Percentiles rank a stretch among this genome's conserved stretches.
These are phyloP conservation scores for Danio kyathit DNA, from an alignment of 2,797 vertebrate species.

Conservation along the genomic window DNA sequence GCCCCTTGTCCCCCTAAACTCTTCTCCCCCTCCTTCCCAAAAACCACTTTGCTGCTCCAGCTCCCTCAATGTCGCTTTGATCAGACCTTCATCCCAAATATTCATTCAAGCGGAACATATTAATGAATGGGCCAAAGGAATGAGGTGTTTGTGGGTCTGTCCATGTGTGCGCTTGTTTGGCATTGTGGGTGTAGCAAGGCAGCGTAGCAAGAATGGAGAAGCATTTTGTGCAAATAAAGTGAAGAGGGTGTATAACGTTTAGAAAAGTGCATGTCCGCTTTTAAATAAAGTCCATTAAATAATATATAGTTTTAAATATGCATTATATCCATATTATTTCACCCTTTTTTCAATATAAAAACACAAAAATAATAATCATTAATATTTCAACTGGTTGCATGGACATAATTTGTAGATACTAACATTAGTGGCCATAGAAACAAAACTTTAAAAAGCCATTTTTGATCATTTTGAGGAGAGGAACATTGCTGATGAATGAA, in stretches of 20 bases:
- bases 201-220: not conserved
- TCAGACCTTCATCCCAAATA: constrained; percentile 76
- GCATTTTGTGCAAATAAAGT: not conserved
- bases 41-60: constrained; percentile 47
- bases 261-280: not conserved
- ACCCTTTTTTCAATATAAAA: not conserved
- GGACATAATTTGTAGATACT: not conserved
- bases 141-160: constrained; percentile 56
- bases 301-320: no score
- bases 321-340: not conserved
- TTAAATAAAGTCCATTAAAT: not conserved
- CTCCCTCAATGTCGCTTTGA: constrained; percentile 75
- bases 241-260: not conserved
- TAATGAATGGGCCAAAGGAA: constrained; percentile 73
- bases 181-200: constrained; percentile 3
- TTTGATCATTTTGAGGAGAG: no score
- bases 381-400: not conserved
- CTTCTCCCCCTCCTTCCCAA: constrained; percentile 40
- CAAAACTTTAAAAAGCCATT: no score
- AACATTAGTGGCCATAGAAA: not conserved
- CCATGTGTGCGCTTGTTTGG: not conserved
- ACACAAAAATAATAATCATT: not conserved
- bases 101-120: constrained; percentile 83
- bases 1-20: constrained; percentile 41
- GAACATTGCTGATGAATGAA: no score